Evolutionary conservation across 2,888 invertebrate genomes (phyloP), one percentile per base, ranked within the genome.

Genomic region (Amblyjoppa fuscipennis): DNA sequence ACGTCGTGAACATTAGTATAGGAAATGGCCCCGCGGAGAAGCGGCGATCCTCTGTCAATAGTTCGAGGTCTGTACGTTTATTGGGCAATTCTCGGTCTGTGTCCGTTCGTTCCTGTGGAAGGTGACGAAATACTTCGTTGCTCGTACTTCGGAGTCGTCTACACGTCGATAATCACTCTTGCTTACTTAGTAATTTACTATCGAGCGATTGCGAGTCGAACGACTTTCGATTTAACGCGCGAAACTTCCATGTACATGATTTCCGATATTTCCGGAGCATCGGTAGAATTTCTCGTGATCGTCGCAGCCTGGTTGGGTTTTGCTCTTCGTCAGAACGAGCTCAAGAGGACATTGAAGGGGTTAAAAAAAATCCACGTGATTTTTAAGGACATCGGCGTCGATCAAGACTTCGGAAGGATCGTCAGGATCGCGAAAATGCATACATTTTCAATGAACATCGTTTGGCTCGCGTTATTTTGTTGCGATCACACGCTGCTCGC

Each of bases 31-130:
- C 11, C 59, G 25, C 59, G 59, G 3, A 59, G 11, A 59, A 28
- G 4, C 16, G 31, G 7, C 31, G 16, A 61, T 34, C 2, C 34
- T 4, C 1, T 61, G 34, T 13, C 7, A 9, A 31, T 34, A 3
- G 16, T 34, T 13, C 34, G 16, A 31, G 3, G 16, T 0, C n/a
- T 61, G 1, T 61, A 61, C 59, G 16, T 81, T 64, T 88, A 53
- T 16, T 86, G 83, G 84, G 82, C 78, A 79, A 53, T 87, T 13
- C 11, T 88, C 34, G 88, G 87, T 41, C 34, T 86, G 34, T 87
- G 83, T 68, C 88, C 88, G 11, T 86, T 84, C 34, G 61, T 70
- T 69, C 56, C 85, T 5, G 70, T 70, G 4, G 53, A 82, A 31
- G 61, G 80, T 20, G 51, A 25, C 31, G 61, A 75, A 45, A 75